phyloP scores from a whole-genome alignment of 2,113 vertebrate species.

The Rostratula benghalensis region DNA sequence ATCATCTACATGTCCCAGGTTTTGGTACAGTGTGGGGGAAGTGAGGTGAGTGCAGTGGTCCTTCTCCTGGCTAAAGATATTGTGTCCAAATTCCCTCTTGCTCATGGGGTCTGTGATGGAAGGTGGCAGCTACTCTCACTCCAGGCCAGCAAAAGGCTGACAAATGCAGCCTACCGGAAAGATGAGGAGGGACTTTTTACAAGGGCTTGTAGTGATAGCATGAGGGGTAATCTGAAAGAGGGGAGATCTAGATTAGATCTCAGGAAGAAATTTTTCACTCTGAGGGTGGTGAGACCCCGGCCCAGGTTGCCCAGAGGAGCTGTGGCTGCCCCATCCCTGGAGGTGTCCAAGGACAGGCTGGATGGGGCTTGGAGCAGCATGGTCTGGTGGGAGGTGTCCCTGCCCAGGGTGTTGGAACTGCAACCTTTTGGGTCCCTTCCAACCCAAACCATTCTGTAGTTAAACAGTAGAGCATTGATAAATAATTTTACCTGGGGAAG shows the following conservation, averaged over 20 bases:
- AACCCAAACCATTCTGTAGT: background rate
- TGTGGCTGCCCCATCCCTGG: background rate
- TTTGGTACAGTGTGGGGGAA: conserved; percentile 83
- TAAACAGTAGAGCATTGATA: too few species aligned
- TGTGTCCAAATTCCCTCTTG: background rate
- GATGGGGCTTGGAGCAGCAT: background rate
- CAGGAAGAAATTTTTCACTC: background rate
- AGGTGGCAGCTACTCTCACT: background rate
- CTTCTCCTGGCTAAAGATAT: background rate
- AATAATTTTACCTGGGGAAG: background rate
- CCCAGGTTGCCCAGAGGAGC: background rate
- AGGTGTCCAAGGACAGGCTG: background rate
- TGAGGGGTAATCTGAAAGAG: background rate
- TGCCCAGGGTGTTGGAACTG: background rate
- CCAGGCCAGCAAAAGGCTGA: background rate
- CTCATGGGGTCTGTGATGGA: rapidly evolving
- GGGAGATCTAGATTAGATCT: background rate
- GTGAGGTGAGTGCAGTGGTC: conserved; percentile 80
- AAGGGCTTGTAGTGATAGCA: background rate
- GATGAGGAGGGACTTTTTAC: background rate
- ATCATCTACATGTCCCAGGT: conserved; percentile 93
- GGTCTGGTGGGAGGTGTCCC: background rate
- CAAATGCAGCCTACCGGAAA: background rate
- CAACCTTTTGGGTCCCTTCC: background rate
- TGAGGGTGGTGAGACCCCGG: background rate